Evolutionary conservation across 2,888 invertebrate genomes (phyloP).

Genomic region (Hoplodrina ambigua): DNA sequence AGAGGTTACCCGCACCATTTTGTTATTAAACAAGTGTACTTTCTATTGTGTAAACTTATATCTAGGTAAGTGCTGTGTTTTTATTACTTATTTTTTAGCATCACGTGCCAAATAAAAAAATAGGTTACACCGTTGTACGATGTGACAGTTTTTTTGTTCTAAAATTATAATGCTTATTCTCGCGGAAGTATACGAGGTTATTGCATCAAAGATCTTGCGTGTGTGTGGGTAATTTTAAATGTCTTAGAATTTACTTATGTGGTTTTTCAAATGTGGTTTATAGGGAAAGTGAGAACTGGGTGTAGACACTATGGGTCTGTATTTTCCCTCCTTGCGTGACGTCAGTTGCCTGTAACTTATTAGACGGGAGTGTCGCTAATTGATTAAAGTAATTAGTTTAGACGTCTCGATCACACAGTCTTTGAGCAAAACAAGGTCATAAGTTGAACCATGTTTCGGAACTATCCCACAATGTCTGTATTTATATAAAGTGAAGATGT

Average conservation of each 20-base stretch:
- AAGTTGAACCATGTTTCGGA: not conserved
- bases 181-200: constrained; percentile 36
- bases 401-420: not conserved
- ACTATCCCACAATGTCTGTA: not conserved
- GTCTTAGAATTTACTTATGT: constrained; percentile 2
- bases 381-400: constrained; percentile 35
- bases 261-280: constrained; percentile 2
- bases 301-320: constrained; percentile 10
- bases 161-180: not conserved
- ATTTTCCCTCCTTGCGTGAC: not conserved
- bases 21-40: constrained; percentile 34
- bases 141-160: constrained; percentile 5
- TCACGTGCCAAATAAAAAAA: not conserved
- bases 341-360: constrained; percentile 15
- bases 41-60: constrained; percentile 21
- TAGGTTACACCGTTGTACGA: not conserved
- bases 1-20: constrained; percentile 52
- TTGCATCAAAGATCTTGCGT: not conserved
- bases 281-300: constrained; percentile 21
- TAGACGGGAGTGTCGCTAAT: constrained; percentile 24
- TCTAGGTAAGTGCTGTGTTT: constrained; percentile 51
- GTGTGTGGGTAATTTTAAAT: not conserved
- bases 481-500: not conserved
- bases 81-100: not conserved
- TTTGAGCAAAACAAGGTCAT: constrained; percentile 2